Percentiles rank a stretch among this genome's conserved stretches.
These are phyloP conservation scores for Chrysopilus asiliformis DNA, from an alignment of 2,888 invertebrate species.

Conservation along the genomic window DNA sequence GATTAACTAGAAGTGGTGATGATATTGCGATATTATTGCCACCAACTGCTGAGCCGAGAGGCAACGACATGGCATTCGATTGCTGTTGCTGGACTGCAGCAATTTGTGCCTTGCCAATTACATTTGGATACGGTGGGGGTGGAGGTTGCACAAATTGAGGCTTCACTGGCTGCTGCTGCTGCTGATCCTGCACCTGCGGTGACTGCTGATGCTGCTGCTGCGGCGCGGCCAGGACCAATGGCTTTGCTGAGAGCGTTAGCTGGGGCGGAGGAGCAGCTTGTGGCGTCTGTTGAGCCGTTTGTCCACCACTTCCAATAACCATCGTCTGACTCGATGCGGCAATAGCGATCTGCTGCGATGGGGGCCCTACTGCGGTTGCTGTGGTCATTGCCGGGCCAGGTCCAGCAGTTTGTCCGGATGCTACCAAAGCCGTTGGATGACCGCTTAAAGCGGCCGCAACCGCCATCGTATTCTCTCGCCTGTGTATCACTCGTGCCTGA, in stretches of 20 bases:
- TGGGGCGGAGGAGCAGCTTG: slow-evolving; percentile 10
- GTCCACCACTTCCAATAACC: not conserved
- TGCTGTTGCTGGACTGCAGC: slow-evolving; percentile 5
- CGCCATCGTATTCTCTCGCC: slow-evolving; percentile 49
- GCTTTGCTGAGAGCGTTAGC: slow-evolving; percentile 8
- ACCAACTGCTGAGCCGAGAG: slow-evolving; percentile 5
- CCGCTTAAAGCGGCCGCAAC: slow-evolving; percentile 17
- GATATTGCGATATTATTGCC: slow-evolving; percentile 55
- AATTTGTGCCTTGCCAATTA: slow-evolving; percentile 15
- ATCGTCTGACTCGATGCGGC: slow-evolving; percentile 5
- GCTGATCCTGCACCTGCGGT: not conserved
- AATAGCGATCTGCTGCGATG: slow-evolving; percentile 5
- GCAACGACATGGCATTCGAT: slow-evolving; percentile 7
- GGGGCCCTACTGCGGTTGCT: too few relatives aligned
- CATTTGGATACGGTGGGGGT: slow-evolving; percentile 31
- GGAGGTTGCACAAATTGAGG: slow-evolving; percentile 29
- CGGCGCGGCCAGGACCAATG: slow-evolving; percentile 6
- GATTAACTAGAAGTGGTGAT: slow-evolving; percentile 81
- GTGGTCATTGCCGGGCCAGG: not conserved
- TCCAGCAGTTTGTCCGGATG: slow-evolving; percentile 4
- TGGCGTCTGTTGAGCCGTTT: not conserved
- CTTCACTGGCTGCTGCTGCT: slow-evolving; percentile 17
- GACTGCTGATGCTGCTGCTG: slow-evolving; percentile 8
- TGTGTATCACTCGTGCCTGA: slow-evolving; percentile 72
- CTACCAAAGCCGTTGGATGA: slow-evolving; percentile 10